Evolutionary conservation across 2,113 vertebrate species (phyloP).

Genomic region (Chaetura pelagica): DNA sequence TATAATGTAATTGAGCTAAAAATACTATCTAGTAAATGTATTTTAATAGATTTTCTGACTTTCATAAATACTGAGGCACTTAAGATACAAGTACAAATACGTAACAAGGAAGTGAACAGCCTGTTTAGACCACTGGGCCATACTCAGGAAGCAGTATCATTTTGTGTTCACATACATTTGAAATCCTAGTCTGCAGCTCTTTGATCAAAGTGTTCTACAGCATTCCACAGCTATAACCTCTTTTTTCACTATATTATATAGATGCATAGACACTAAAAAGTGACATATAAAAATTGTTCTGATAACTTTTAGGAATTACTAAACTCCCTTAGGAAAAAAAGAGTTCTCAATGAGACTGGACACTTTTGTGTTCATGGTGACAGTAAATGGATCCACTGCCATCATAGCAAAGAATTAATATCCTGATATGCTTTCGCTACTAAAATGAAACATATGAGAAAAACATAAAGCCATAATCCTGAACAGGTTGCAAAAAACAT

Average conservation of each 20-base stretch:
- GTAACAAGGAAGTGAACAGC: background rate
- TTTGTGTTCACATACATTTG: background rate
- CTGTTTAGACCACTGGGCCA: background rate
- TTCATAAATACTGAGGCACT: background rate
- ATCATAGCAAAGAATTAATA: background rate
- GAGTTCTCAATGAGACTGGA: background rate
- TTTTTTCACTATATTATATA: background rate
- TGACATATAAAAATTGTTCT: background rate
- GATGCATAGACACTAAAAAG: background rate
- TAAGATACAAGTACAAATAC: background rate
- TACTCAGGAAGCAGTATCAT: background rate
- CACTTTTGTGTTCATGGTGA: background rate
- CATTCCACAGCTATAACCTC: fast-evolving
- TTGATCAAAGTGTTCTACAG: background rate
- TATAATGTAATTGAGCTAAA: background rate
- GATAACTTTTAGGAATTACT: background rate
- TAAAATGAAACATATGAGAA: background rate
- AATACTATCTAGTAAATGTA: background rate
- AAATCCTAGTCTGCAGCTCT: background rate
- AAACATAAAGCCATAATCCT: background rate
- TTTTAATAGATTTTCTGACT: background rate
- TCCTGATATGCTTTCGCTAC: background rate
- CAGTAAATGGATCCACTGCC: background rate
- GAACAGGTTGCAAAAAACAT: background rate
- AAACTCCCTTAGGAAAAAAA: background rate